Conservation (phyloP, 1,140 invertebrate species). For the Bombus breviceps region DNA sequence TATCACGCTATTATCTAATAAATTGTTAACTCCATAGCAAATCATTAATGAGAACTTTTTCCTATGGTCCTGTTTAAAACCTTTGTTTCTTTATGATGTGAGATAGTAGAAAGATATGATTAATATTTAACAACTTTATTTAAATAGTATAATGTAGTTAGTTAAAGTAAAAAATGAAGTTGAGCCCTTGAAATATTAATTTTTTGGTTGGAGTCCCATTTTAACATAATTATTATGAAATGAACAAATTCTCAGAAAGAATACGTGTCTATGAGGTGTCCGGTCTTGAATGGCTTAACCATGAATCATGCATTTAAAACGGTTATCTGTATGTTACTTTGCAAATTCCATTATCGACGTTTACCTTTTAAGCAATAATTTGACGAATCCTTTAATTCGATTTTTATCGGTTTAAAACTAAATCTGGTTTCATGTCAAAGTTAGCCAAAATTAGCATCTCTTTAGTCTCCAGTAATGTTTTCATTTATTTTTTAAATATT, state of each 20-base stretch:
- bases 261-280: not conserved
- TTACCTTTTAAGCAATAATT: not conserved
- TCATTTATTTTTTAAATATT: not conserved
- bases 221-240: not conserved
- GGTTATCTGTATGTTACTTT: not conserved
- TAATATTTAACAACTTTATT: not conserved
- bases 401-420: too few relatives aligned
- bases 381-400: not conserved
- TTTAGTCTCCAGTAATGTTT: not conserved
- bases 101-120: not conserved
- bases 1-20: conserved; percentile 71
- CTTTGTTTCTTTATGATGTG: not conserved
- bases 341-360: not conserved
- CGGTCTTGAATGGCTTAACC: not conserved
- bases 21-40: conserved; percentile 70
- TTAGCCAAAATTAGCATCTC: too few relatives aligned
- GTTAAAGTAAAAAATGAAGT: not conserved
- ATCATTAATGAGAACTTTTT: conserved; percentile 13
- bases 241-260: not conserved
- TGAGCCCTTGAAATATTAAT: not conserved
- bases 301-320: not conserved
- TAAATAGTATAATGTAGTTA: not conserved
- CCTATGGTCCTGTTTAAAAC: not conserved
- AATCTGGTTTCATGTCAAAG: not conserved
- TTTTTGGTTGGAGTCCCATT: not conserved